A percentile compares a stretch with the other conserved stretches of the same genome.
Conservation (phyloP, 2,888 invertebrate genomes). For the Boloria selene region DNA sequence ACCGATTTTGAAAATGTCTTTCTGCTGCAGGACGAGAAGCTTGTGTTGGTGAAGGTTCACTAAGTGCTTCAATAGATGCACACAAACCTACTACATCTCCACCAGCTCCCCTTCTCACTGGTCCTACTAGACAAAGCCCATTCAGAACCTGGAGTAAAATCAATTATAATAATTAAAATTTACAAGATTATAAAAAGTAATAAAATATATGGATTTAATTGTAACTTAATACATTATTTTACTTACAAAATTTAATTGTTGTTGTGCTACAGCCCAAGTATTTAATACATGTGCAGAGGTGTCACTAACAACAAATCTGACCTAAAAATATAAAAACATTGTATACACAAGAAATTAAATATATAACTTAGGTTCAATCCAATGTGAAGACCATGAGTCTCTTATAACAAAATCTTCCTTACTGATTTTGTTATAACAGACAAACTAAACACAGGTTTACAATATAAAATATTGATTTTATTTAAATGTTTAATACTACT, state of each 20-base stretch:
- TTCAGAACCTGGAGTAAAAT: conserved; percentile 86
- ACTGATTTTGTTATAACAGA: too few species aligned
- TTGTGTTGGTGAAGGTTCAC: conserved; percentile 91
- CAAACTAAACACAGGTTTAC: too few species aligned
- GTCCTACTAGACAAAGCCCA: conserved; percentile 91
- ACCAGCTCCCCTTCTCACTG: conserved; percentile 84
- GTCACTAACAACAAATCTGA: conserved; percentile 94
- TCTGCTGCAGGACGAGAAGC: conserved; percentile 68
- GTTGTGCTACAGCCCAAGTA: conserved; percentile 91
- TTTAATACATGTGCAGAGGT: conserved; percentile 92
- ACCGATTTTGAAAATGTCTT: conserved; percentile 69
- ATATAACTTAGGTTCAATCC: too few species aligned
- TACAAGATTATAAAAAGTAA: too few species aligned
- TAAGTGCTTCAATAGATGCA: conserved; percentile 92
- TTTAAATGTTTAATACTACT: neutral
- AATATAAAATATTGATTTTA: neutral
- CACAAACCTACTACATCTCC: conserved; percentile 90
- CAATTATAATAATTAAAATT: neutral
- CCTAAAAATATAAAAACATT: conserved; percentile 72
- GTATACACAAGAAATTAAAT: neutral
- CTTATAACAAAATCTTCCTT: too few species aligned
- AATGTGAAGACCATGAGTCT: too few species aligned
- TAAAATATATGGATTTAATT: too few species aligned
- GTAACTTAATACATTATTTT: too few species aligned
- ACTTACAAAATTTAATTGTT: conserved; percentile 92